Conservation (phyloP, 1,140 invertebrate species). For the Alviniconcha marisindica region DNA sequence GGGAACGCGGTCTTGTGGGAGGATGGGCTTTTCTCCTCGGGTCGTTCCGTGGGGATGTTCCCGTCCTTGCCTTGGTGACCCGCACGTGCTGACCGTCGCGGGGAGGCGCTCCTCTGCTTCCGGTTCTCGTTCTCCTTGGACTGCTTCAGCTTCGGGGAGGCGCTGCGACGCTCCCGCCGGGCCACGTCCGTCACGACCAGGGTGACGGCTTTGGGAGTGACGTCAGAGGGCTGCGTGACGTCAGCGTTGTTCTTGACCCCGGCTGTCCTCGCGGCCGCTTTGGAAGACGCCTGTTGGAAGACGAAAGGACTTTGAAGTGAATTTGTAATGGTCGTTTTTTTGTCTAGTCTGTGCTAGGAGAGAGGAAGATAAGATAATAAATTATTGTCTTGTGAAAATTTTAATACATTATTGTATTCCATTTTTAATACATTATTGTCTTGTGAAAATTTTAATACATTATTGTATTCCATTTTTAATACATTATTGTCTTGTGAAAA, state of each 20-base stretch:
- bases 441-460: no score
- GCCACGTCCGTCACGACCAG: background rate
- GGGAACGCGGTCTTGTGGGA: no score
- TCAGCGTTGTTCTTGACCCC: background rate
- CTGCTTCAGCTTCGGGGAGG: conserved; percentile 32
- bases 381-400: no score
- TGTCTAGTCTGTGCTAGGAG: background rate
- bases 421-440: background rate
- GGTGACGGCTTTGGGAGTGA: background rate
- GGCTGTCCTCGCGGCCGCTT: background rate
- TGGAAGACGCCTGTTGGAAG: background rate
- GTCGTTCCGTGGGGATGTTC: background rate
- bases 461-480: no score
- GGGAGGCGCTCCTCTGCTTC: conserved; percentile 31
- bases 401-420: no score
- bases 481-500: no score
- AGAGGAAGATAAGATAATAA: background rate
- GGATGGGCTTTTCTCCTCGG: no score
- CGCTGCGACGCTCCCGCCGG: background rate
- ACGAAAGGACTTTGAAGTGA: no score
- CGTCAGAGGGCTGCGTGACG: background rate
- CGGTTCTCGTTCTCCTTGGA: conserved; percentile 33
- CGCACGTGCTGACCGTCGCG: background rate
- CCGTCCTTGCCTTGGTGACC: background rate
- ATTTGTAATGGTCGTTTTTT: background rate